Percentiles rank a stretch among this genome's conserved stretches.
phyloP scores from a whole-genome alignment of 2,797 vertebrate species.

The Pteropus rufus region DNA sequence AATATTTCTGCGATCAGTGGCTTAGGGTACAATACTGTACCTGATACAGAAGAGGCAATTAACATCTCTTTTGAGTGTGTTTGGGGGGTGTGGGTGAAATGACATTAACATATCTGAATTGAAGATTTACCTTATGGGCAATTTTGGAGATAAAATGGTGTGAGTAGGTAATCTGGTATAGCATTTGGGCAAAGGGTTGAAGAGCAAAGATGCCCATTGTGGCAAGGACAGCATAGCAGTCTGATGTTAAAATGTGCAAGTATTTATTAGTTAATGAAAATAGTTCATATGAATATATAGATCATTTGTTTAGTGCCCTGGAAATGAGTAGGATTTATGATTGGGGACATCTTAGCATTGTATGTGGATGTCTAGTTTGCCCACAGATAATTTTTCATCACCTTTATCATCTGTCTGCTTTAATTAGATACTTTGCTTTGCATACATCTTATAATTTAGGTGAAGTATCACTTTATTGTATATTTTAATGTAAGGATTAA shows the following conservation, averaged over 20 bases:
- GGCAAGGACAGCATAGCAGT: not conserved
- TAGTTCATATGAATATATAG: not conserved
- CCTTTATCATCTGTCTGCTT: slow-evolving; percentile 36
- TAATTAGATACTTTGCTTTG: slow-evolving; percentile 54
- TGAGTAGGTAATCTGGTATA: not conserved
- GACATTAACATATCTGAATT: not conserved
- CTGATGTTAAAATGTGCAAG: not conserved
- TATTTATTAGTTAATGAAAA: not conserved
- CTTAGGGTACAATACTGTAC: not conserved
- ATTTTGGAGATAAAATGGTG: not conserved
- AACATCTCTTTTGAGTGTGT: not conserved
- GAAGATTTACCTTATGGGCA: not conserved
- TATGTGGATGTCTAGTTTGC: not conserved
- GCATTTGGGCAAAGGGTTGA: not conserved
- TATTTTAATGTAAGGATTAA: slow-evolving; percentile 59
- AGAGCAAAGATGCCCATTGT: not conserved
- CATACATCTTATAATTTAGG: slow-evolving; percentile 42
- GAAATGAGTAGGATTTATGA: not conserved
- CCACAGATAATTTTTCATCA: slow-evolving; percentile 17
- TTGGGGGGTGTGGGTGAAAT: not conserved
- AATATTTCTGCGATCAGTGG: not conserved
- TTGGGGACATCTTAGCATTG: not conserved
- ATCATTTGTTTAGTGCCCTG: not conserved
- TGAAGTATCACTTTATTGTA: slow-evolving; percentile 16
- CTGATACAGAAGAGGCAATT: not conserved